Percentiles rank a stretch among this genome's conserved stretches.
These are phyloP conservation scores for Heterocephalus glaber DNA, from an alignment of 2,113 vertebrate genomes.

Conservation along the genomic window DNA sequence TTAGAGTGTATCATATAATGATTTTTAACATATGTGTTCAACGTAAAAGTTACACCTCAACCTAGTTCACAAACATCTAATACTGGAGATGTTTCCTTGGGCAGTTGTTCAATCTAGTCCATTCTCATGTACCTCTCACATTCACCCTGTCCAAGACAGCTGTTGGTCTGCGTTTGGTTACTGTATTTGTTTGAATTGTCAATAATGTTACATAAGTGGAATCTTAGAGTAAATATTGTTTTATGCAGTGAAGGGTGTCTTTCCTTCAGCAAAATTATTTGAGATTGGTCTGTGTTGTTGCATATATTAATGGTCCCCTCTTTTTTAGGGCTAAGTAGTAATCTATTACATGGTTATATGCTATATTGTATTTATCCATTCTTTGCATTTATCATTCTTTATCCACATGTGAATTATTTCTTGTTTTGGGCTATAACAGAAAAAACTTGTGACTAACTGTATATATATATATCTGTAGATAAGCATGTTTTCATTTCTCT, in stretches of 20 bases:
- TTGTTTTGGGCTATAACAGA: neutral
- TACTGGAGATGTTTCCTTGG: neutral
- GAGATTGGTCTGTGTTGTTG: too few species aligned
- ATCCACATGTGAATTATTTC: neutral
- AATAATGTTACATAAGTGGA: too few species aligned
- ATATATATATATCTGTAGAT: neutral
- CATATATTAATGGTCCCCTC: neutral
- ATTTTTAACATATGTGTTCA: neutral
- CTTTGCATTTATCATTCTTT: too few species aligned
- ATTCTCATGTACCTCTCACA: neutral
- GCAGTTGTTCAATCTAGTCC: neutral
- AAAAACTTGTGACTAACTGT: neutral
- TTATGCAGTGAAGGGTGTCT: neutral
- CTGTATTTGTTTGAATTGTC: neutral
- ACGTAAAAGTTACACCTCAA: neutral
- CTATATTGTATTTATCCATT: neutral
- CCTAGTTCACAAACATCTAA: neutral
- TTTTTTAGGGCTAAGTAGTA: neutral
- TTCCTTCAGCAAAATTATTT: neutral
- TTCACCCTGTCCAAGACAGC: neutral
- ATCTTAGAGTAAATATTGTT: neutral
- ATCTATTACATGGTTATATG: neutral
- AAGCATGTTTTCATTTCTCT: neutral
- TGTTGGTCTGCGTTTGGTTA: neutral
- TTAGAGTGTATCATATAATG: neutral